phyloP scores from a whole-genome alignment of 2,113 vertebrate species.

The Sciurus niger region DNA sequence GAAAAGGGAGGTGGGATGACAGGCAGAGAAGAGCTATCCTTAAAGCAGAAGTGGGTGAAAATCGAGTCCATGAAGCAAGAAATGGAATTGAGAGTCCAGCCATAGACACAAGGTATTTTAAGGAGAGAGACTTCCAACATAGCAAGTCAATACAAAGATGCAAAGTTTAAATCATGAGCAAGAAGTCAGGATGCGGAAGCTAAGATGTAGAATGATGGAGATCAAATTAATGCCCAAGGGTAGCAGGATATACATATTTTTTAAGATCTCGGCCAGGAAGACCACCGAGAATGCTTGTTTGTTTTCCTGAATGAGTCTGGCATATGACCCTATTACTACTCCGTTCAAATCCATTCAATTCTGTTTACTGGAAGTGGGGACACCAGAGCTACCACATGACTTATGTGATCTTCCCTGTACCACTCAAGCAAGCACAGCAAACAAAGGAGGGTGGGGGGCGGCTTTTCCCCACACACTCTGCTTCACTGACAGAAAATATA shows the following conservation, averaged over 20 bases:
- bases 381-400: not conserved
- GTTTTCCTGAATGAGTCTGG: not conserved
- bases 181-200: not conserved
- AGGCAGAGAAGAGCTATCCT: not conserved
- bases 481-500: not conserved
- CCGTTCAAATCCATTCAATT: not conserved
- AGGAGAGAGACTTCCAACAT: not conserved
- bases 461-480: not conserved
- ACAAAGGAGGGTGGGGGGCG: not conserved
- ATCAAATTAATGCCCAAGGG: not conserved
- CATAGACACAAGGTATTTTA: not conserved
- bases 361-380: not conserved
- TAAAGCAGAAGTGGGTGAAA: constrained; percentile 3
- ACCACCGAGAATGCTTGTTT: not conserved
- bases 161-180: not conserved
- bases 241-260: not conserved
- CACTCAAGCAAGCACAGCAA: not conserved
- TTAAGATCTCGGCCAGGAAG: not conserved
- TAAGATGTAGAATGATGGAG: not conserved
- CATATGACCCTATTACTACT: not conserved
- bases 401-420: not conserved
- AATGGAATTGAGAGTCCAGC: not conserved
- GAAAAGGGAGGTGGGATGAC: not conserved
- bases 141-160: not conserved
- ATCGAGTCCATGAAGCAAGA: constrained; percentile 12